phyloP scores from a whole-genome alignment of 1,140 invertebrate species.

The Lepidurus couesii region DNA sequence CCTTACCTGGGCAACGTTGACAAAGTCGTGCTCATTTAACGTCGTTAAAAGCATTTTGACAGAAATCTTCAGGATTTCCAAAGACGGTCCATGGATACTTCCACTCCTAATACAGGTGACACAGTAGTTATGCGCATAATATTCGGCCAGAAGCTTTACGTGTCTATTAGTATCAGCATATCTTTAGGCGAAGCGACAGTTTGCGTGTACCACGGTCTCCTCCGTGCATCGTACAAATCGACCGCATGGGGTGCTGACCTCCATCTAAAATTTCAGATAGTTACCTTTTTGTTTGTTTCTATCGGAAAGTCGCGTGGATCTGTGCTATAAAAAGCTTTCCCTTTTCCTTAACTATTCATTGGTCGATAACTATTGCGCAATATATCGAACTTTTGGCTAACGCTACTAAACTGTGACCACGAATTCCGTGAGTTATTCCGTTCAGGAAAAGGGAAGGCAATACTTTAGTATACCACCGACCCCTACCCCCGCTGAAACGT shows the following conservation, averaged over 20 bases:
- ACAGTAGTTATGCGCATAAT: constrained; percentile 10
- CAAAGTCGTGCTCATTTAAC: constrained; percentile 56
- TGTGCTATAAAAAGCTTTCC: not conserved
- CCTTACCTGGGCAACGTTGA: constrained; percentile 51
- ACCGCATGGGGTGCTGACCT: constrained; percentile 37
- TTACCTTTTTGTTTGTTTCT: not conserved
- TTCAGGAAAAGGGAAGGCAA: no score
- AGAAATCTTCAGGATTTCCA: constrained; percentile 57
- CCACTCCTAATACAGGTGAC: constrained; percentile 48
- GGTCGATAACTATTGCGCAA: no score
- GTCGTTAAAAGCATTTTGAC: constrained; percentile 55
- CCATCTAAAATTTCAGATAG: constrained; percentile 37
- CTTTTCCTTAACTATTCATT: no score
- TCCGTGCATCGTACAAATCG: constrained; percentile 50
- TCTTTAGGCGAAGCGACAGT: constrained; percentile 48
- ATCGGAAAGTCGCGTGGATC: not conserved
- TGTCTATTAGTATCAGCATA: constrained; percentile 30
- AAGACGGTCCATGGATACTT: constrained; percentile 57
- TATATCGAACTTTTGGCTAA: no score
- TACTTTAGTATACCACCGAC: no score
- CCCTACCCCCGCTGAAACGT: no score
- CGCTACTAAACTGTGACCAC: no score
- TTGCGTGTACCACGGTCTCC: constrained; percentile 53
- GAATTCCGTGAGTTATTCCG: no score
- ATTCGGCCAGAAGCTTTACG: constrained; percentile 24